Percentiles rank a stretch among this genome's conserved stretches.
Conservation (phyloP, 53 echinoderm and acorn worm species). For the Holothuria scabra region DNA sequence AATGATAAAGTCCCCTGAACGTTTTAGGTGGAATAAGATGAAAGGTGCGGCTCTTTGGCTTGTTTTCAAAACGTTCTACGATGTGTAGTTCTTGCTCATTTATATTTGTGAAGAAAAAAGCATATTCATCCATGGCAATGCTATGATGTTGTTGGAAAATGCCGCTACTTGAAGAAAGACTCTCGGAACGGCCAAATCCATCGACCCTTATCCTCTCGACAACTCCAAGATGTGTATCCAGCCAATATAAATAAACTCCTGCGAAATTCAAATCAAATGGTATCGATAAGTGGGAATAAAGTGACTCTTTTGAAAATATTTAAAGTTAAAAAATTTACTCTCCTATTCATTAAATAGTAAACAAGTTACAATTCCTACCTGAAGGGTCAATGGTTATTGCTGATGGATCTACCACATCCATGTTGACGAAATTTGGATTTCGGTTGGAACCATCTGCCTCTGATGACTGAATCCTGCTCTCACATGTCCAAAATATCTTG, state of each 20-base stretch:
- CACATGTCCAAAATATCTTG: conserved; percentile 13
- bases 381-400: conserved; percentile 6
- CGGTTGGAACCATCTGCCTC: conserved; percentile 6
- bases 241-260: neutral
- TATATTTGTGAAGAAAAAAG: conserved; percentile 9
- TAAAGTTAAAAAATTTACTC: too few relatives aligned
- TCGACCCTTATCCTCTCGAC: too few relatives aligned
- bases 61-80: neutral
- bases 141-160: neutral
- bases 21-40: neutral
- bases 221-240: neutral
- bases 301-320: too few relatives aligned
- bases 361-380: neutral
- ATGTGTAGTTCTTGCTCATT: neutral
- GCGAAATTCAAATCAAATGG: neutral
- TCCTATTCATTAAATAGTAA: neutral
- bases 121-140: neutral
- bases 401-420: neutral
- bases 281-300: too few relatives aligned
- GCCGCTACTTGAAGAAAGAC: too few relatives aligned
- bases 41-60: too few relatives aligned
- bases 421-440: neutral
- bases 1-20: conserved; percentile 8
- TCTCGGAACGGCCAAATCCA: too few relatives aligned
- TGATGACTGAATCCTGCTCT: conserved; percentile 1